Base-by-base conservation (phyloP, 2,888 invertebrate genomes). In the Hanleya hanleyi region DNA sequence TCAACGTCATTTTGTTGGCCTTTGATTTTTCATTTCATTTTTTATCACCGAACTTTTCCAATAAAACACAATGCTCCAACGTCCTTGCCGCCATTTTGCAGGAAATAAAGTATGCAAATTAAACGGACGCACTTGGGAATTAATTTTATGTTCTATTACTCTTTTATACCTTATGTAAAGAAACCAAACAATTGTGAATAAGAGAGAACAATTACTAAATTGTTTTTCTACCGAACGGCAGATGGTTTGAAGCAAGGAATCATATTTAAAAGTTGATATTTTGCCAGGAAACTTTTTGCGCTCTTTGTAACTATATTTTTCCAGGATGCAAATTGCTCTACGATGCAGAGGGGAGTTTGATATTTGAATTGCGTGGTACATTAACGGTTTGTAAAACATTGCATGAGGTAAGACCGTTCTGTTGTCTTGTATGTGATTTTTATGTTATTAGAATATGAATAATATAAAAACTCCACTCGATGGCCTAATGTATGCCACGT, bases 141-240 rank as follows among this genome's bases (percentile, higher is more conserved):
- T n/a, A n/a, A n/a, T n/a, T n/a, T n/a, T n/a, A n/a, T n/a, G n/a
- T n/a, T n/a, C n/a, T n/a, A n/a, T n/a, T n/a, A n/a, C n/a, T n/a
- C n/a, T 80, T 79, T 84, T 84, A 81, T 82, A 78, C 72, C 62
- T 73, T 71, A 70, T 79, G 78, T 76, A 83, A 82, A 80, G 82
- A 82, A 80, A 84, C 79, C 83, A 78, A 80, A 82, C 79, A 80
- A 81, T 82, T 79, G 76, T 77, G 77, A 77, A 78, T 78, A 81
- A 83, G 81, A 83, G 82, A 84, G 84, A 82, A 82, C 82, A 84
- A 84, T 84, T 82, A 83, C 80, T 77, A 79, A 80, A 78, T 82
- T 82, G 82, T 83, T 84, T 83, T 80, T 81, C 77, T 71, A 77
- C 77, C 76, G 69, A 75, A 71, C 76, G 82, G 83, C 83, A 83